Conservation (phyloP, 1,140 invertebrate genomes). For the Drosophila pachea region DNA sequence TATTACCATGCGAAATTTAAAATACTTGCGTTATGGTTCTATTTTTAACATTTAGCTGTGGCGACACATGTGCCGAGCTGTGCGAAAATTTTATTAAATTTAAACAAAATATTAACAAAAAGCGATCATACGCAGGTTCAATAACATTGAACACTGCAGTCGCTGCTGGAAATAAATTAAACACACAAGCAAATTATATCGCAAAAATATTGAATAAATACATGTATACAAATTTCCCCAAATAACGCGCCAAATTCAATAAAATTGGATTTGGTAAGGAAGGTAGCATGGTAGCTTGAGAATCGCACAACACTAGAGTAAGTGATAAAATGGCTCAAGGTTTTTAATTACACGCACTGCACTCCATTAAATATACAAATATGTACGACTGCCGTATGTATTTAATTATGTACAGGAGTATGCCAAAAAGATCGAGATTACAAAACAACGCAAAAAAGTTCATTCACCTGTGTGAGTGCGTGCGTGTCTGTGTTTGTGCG, state of each 20-base stretch:
- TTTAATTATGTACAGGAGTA: background rate
- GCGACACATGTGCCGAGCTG: constrained; percentile 27
- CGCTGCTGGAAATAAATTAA: constrained; percentile 31
- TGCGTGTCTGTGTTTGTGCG: constrained; percentile 45
- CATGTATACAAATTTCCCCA: constrained; percentile 38
- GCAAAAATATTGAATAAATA: constrained; percentile 16
- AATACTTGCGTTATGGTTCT: constrained; percentile 11
- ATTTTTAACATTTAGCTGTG: constrained; percentile 18
- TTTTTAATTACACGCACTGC: constrained; percentile 37
- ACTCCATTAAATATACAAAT: constrained; percentile 50
- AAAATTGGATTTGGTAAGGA: constrained; percentile 39
- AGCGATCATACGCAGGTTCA: constrained; percentile 46
- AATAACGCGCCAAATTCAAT: constrained; percentile 26
- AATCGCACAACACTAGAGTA: background rate
- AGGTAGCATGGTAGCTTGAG: constrained; percentile 17
- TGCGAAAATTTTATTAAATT: constrained; percentile 48
- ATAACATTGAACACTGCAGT: constrained; percentile 52
- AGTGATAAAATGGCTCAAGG: constrained; percentile 21
- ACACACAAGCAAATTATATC: constrained; percentile 14
- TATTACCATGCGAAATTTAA: background rate
- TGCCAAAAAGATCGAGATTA: constrained; percentile 61
- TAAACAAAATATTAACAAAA: constrained; percentile 39
- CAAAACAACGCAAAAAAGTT: constrained; percentile 75
- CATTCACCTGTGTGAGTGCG: constrained; percentile 71
- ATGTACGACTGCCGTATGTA: constrained; percentile 4